A percentile compares a stretch with the other conserved stretches of the same genome.
Conservation (phyloP, 2,888 invertebrate species). For the Ommatoiulus sabulosus region DNA sequence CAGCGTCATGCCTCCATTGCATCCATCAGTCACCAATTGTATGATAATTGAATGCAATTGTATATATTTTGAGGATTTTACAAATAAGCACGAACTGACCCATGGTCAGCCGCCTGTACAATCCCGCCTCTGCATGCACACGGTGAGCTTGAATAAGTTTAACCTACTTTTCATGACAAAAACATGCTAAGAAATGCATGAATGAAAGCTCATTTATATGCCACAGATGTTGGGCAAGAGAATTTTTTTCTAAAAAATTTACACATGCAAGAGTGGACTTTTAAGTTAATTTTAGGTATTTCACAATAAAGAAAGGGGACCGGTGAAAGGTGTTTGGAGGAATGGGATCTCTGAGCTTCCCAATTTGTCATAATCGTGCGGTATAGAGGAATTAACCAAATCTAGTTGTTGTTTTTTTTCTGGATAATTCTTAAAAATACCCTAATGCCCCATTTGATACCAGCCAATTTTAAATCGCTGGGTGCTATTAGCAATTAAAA, state of each 20-base stretch:
- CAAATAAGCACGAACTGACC: constrained; percentile 22
- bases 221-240: not conserved
- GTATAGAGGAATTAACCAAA: not conserved
- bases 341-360: constrained; percentile 22
- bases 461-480: not conserved
- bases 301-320: constrained; percentile 10
- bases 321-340: not conserved
- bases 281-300: constrained; percentile 23
- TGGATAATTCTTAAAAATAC: not conserved
- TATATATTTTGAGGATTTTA: not conserved
- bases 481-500: not conserved
- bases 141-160: not conserved
- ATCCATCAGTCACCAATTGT: not conserved
- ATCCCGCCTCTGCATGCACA: not conserved
- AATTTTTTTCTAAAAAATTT: not conserved
- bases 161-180: constrained; percentile 20
- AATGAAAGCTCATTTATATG: constrained; percentile 19
- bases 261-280: not conserved
- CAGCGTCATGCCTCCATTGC: not conserved
- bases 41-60: not conserved
- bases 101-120: not conserved
- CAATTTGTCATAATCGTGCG: not conserved
- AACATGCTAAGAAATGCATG: constrained; percentile 24
- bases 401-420: not conserved
- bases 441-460: not conserved